phyloP scores from a whole-genome alignment of 2,888 invertebrate genomes.

The Protonemura montana region DNA sequence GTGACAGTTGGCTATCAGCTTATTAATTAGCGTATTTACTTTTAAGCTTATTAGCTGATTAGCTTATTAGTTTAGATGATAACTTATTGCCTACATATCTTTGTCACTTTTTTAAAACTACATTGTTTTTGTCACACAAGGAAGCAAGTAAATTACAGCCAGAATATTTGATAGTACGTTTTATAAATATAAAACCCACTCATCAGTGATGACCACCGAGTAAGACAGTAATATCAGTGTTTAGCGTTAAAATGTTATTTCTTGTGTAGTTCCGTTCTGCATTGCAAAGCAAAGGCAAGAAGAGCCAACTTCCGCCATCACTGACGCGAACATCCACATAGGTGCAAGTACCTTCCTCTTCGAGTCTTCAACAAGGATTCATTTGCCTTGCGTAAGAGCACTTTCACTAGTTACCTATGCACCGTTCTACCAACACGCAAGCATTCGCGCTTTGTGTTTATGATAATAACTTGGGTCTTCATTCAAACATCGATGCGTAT shows the following conservation, averaged over 20 bases:
- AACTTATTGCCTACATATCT: too few relatives aligned
- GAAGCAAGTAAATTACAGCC: background rate
- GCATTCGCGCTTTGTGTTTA: background rate
- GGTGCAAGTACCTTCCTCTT: background rate
- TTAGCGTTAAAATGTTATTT: background rate
- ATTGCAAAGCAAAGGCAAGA: background rate
- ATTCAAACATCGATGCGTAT: background rate
- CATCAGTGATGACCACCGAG: background rate
- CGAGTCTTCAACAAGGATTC: background rate
- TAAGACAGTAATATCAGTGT: background rate
- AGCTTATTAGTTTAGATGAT: too few relatives aligned
- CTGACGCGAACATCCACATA: background rate
- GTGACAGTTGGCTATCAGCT: too few relatives aligned
- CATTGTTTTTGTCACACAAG: background rate
- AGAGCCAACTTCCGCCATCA: background rate
- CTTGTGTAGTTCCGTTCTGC: background rate
- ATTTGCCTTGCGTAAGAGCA: background rate
- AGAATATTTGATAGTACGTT: background rate
- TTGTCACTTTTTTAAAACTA: too few relatives aligned
- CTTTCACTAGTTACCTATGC: background rate
- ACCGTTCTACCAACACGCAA: background rate
- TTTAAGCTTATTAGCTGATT: too few relatives aligned
- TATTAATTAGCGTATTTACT: too few relatives aligned
- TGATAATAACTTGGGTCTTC: background rate
- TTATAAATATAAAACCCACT: background rate